phyloP scores from a whole-genome alignment of 2,113 vertebrate genomes.

The Sclerurus mexicanus region DNA sequence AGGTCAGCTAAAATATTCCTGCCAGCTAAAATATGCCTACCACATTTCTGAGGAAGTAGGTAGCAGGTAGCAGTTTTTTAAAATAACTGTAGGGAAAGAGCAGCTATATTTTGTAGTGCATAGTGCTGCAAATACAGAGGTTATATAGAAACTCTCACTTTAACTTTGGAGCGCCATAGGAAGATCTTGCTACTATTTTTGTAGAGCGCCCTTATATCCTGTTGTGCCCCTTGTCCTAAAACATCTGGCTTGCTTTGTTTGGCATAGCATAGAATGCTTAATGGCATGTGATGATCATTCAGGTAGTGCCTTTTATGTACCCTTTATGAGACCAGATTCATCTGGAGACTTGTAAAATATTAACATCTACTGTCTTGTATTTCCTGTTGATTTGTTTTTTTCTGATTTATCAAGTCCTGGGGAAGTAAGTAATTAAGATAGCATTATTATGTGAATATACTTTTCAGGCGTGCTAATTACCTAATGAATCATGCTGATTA shows the following conservation, averaged over 20 bases:
- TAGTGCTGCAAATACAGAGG: background rate
- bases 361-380: background rate
- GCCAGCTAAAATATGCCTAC: background rate
- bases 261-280: background rate
- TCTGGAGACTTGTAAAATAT: background rate
- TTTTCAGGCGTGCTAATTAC: conserved; percentile 33
- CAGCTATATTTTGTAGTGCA: background rate
- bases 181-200: background rate
- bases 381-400: conserved; percentile 7
- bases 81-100: background rate
- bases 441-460: background rate
- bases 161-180: background rate
- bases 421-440: conserved; percentile 29
- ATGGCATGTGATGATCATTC: background rate
- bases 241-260: background rate
- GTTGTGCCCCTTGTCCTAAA: background rate
- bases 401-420: background rate
- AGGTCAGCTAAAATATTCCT: background rate
- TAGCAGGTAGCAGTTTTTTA: background rate
- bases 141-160: background rate
- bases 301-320: background rate
- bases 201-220: background rate
- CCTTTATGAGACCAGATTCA: background rate
- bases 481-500: conserved; percentile 21
- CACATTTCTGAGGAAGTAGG: background rate